Base-by-base conservation (phyloP, 2,113 vertebrate species). In the Motacilla tschutschensis region DNA sequence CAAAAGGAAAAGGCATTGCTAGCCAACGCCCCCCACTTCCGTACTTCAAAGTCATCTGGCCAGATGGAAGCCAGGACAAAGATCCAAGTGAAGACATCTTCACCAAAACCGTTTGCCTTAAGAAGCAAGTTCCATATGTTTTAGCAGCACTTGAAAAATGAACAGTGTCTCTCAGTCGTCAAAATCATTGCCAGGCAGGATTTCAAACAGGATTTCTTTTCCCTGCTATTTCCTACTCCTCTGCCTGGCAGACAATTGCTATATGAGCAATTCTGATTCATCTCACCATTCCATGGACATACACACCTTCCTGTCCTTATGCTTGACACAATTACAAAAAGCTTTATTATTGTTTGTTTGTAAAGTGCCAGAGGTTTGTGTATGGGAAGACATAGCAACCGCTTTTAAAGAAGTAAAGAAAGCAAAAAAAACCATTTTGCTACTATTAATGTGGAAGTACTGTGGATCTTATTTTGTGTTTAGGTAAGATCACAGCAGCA, bases 401-500 rank as follows among this genome's bases (percentile, higher is more conserved):
- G 0, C 31, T 85, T 55, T 40, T 66, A 82, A 59, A 80, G 41
- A 62, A 72, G 33, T 31, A 91, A 79, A 79, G 51, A 86, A 76
- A 72, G 58, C 4, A 67, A 70, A 79, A 87, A 44, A 44, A 63
- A 0, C 8, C 14, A 64, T 43, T 84, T 88, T 87, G 67, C 72
- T 75, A 69, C 43, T 87, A 85, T 82, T 87, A 78, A 75, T 78
- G 62, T 66, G 33, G 58, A 87, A 93, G 35, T 72, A 79, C 48
- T 18, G 20, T 54, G 48, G 41, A 88, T 67, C 72, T 74, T 79
- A 80, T 55, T 83, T 93, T 83, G 76, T 92, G 44, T 90, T 95
- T 94, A 94, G 60, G 50, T 74, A 88, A 92, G 89, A 93, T 94
- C 92, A 95, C 54, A 94, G 90, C 43, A 89, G 58, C 72, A 90